Percentiles rank a stretch among this genome's conserved stretches.
Conservation (phyloP, 2,797 vertebrate species). For the Saxicola maurus region DNA sequence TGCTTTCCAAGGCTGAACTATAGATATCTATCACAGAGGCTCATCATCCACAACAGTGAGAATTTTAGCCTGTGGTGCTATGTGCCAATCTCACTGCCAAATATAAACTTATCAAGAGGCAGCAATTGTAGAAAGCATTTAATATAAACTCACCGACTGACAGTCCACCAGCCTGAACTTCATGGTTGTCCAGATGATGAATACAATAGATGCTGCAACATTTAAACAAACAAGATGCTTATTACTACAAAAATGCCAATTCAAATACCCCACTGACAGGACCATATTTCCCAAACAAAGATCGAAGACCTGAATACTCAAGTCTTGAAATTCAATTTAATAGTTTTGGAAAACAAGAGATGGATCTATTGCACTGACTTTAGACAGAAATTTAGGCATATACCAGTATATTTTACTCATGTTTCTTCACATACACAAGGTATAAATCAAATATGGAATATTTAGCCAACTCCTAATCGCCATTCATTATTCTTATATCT, state of each 20-base stretch:
- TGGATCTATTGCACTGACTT: background rate
- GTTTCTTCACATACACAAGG: background rate
- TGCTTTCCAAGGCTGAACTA: background rate
- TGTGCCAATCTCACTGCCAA: background rate
- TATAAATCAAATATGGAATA: background rate
- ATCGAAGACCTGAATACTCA: background rate
- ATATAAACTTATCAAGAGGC: background rate
- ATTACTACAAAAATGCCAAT: background rate
- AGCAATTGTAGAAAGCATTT: background rate
- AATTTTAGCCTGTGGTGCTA: background rate
- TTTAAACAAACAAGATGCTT: background rate
- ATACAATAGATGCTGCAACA: conserved; percentile 88
- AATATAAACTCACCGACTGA: conserved; percentile 83
- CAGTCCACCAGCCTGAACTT: conserved; percentile 93
- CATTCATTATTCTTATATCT: background rate
- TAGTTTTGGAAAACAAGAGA: background rate
- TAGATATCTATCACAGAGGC: background rate
- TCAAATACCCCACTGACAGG: background rate
- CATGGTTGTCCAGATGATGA: conserved; percentile 96
- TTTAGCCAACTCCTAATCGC: background rate
- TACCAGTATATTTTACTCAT: background rate
- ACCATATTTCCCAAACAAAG: background rate
- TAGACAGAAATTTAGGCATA: background rate
- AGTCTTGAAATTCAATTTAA: background rate
- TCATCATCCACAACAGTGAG: background rate